Percentiles rank a stretch among this genome's conserved stretches.
Evolutionary conservation across 2,797 vertebrate species (phyloP).

Genomic region (Glossophaga mutica): DNA sequence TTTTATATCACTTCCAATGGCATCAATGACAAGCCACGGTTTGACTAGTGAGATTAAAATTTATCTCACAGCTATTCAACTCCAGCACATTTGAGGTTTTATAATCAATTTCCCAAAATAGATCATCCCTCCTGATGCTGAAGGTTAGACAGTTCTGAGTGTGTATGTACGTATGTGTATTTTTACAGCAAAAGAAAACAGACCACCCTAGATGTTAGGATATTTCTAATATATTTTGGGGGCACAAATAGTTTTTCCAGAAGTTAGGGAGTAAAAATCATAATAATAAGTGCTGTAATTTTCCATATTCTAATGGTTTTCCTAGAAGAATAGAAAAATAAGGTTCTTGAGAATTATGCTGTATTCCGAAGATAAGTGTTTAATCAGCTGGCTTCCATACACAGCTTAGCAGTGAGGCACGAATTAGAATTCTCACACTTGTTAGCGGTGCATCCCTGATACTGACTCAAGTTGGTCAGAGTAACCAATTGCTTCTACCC

Average conservation of each 20-base stretch:
- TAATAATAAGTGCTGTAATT: constrained; percentile 12
- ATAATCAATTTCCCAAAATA: constrained; percentile 31
- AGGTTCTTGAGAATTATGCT: not conserved
- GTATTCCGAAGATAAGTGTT: constrained; percentile 35
- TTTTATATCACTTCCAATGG: constrained; percentile 41
- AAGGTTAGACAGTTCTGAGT: constrained; percentile 40
- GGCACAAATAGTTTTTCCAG: constrained; percentile 57
- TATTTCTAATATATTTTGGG: constrained; percentile 52
- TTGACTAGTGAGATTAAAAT: constrained; percentile 58
- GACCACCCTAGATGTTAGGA: constrained; percentile 57
- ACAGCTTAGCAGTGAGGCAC: not conserved
- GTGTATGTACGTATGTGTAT: constrained; percentile 5
- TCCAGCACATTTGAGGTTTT: constrained; percentile 15
- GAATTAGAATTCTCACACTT: constrained; percentile 13
- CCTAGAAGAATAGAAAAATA: constrained; percentile 50
- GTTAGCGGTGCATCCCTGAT: not conserved
- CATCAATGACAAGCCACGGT: constrained; percentile 33
- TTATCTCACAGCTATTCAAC: constrained; percentile 57
- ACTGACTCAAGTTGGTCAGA: not conserved
- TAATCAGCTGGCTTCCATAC: constrained; percentile 22
- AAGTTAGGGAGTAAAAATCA: constrained; percentile 37
- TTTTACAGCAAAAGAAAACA: constrained; percentile 53
- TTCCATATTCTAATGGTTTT: constrained; percentile 43
- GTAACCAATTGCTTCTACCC: not conserved
- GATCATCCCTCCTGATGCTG: constrained; percentile 17